Conservation (phyloP, 2,888 invertebrate genomes). For the Ferrisia virgata region DNA sequence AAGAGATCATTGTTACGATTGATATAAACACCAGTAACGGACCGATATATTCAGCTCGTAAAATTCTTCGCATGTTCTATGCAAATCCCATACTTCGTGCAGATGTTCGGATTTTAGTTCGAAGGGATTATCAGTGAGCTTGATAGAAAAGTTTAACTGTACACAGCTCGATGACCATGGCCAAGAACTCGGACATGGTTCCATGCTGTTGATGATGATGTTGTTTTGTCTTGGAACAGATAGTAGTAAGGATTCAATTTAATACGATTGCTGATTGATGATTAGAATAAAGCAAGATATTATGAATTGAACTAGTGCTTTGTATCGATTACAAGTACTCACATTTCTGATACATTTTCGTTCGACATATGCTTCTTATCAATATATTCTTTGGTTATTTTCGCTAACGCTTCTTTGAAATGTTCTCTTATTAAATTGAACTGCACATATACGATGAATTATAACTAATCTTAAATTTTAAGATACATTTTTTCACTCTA, state of each 20-base stretch:
- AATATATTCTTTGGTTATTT: conserved; percentile 7
- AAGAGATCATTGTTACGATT: too few species aligned
- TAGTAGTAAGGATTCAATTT: too few species aligned
- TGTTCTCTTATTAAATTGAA: background rate
- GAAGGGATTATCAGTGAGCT: background rate
- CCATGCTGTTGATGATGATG: conserved; percentile 26
- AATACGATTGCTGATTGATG: background rate
- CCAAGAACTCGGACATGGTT: conserved; percentile 29
- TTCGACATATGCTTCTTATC: conserved; percentile 2
- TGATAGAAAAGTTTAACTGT: conserved; percentile 14
- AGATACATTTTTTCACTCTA: background rate
- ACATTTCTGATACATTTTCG: conserved; percentile 8
- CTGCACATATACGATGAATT: background rate
- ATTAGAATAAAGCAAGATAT: background rate
- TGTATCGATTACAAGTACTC: background rate
- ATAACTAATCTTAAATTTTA: background rate
- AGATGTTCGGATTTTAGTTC: conserved; percentile 22
- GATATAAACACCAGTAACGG: background rate
- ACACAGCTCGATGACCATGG: conserved; percentile 22
- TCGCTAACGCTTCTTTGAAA: background rate
- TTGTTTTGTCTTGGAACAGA: background rate
- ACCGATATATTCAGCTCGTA: background rate
- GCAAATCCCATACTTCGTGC: background rate
- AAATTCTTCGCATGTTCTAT: background rate
- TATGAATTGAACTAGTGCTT: background rate